These are phyloP conservation scores for Pachyrhynchus sulphureomaculatus DNA, from an alignment of 1,140 invertebrate species.

Conservation along the genomic window DNA sequence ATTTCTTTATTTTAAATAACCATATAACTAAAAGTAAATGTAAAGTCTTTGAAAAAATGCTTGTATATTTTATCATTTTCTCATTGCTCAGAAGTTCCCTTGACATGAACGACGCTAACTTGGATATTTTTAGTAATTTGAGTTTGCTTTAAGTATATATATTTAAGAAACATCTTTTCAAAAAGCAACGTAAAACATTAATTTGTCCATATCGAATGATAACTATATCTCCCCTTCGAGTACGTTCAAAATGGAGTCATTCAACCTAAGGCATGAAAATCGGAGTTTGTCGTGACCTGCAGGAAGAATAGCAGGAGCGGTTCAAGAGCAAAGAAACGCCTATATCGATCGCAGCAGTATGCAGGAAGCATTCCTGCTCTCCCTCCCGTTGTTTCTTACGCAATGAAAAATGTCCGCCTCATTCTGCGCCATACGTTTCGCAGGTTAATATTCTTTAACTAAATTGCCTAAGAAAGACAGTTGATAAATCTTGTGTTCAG, in stretches of 20 bases:
- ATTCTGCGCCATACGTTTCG: neutral
- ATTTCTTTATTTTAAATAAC: no score
- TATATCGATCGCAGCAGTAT: conserved; percentile 31
- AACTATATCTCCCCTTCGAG: neutral
- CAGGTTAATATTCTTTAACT: neutral
- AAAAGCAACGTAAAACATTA: no score
- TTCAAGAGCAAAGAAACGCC: conserved; percentile 34
- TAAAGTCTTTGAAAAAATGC: no score
- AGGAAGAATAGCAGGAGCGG: conserved; percentile 12
- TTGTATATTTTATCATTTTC: no score
- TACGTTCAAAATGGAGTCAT: conserved; percentile 24
- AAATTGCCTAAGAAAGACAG: neutral
- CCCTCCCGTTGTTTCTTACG: conserved; percentile 30
- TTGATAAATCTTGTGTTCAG: no score
- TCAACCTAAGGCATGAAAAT: conserved; percentile 25
- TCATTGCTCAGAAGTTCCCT: no score
- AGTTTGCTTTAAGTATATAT: no score
- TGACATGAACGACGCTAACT: no score
- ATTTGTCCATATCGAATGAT: no score
- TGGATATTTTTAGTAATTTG: no score
- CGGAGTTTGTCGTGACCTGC: neutral
- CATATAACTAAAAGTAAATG: no score
- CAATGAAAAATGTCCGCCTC: conserved; percentile 33
- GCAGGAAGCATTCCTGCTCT: neutral
- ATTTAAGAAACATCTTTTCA: no score